These are phyloP conservation scores for Myrmophylax atrothorax DNA, from an alignment of 2,113 vertebrate genomes.

Conservation along the genomic window DNA sequence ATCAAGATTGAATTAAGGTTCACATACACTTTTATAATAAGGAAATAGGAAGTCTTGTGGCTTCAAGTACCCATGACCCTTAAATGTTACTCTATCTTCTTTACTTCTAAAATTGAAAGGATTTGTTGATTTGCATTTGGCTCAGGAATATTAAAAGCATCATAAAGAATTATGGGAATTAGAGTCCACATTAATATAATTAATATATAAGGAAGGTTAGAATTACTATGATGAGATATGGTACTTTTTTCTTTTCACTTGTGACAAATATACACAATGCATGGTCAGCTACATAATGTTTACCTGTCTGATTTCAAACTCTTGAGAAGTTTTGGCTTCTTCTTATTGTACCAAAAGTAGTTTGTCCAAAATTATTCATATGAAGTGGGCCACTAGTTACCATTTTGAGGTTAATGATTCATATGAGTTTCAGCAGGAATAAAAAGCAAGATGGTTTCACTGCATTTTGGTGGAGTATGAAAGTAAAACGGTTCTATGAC, in stretches of 20 bases:
- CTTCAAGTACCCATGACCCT: neutral
- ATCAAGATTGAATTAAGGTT: neutral
- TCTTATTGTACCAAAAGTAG: neutral
- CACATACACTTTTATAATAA: neutral
- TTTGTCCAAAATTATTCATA: neutral
- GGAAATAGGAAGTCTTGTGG: neutral
- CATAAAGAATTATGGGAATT: neutral
- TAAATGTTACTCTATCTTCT: neutral
- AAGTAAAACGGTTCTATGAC: neutral
- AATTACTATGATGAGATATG: neutral
- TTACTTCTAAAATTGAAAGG: neutral
- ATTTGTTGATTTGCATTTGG: neutral
- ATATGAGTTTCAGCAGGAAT: neutral
- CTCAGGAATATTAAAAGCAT: neutral
- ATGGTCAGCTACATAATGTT: neutral
- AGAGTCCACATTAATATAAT: neutral
- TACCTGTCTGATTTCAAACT: neutral
- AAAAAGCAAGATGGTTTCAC: neutral
- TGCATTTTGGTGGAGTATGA: neutral
- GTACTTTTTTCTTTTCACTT: neutral
- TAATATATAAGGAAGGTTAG: neutral
- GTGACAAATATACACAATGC: neutral
- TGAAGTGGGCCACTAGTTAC: neutral
- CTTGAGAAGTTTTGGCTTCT: neutral
- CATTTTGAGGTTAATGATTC: neutral